Percentiles rank a stretch among this genome's conserved stretches.
Evolutionary conservation across 1,140 invertebrate genomes (phyloP).

Genomic region (Yoshiicerus persimilis): DNA sequence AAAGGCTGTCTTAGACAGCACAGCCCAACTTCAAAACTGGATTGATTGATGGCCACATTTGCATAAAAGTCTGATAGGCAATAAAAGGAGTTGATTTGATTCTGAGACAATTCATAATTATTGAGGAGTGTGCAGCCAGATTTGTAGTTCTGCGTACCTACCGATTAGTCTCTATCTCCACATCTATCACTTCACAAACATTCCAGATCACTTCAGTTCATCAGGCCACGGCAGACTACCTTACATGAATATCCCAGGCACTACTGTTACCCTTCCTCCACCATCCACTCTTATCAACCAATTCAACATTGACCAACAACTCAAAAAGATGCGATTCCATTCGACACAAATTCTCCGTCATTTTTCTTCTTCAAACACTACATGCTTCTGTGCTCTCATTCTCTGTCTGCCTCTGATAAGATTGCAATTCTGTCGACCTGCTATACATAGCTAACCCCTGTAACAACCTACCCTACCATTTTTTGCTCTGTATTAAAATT

Average conservation of each 20-base stretch:
- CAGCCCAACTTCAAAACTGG: neutral
- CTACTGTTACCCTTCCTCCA: neutral
- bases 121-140: neutral
- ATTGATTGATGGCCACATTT: conserved; percentile 2
- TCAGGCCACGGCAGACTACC: neutral
- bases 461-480: neutral
- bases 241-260: neutral
- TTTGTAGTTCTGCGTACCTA: neutral
- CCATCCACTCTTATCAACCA: neutral
- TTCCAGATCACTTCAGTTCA: neutral
- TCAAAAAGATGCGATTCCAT: neutral
- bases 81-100: conserved; percentile 11
- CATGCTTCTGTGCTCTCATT: neutral
- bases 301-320: neutral
- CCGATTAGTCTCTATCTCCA: neutral
- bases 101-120: conserved; percentile 10
- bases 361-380: neutral
- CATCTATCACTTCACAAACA: neutral
- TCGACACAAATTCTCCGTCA: neutral
- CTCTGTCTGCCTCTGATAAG: neutral
- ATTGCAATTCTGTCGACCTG: neutral
- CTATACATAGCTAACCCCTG: neutral
- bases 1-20: neutral
- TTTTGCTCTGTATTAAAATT: neutral
- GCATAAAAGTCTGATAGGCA: neutral